phyloP scores from a whole-genome alignment of 35 echinoderm and acorn worm species.

The Eucidaris tribuloides region DNA sequence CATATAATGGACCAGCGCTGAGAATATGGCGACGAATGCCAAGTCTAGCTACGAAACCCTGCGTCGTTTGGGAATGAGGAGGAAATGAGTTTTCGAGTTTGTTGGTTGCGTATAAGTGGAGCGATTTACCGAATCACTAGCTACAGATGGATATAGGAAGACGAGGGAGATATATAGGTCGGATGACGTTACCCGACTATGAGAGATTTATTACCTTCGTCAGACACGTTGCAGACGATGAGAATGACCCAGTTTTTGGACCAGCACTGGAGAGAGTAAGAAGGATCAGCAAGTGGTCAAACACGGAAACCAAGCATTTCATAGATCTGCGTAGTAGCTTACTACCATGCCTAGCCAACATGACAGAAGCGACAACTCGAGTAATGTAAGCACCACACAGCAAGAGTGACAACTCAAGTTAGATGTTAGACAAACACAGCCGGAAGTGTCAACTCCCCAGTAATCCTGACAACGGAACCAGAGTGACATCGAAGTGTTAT shows the following conservation, averaged over 20 bases:
- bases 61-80: not conserved
- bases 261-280: not conserved
- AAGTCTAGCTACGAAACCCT: slow-evolving; percentile 41
- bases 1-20: not conserved
- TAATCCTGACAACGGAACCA: no score
- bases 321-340: no score
- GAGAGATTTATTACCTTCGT: not conserved
- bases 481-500: not conserved
- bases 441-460: no score
- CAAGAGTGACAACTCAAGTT: not conserved
- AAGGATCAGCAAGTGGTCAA: no score
- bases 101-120: not conserved
- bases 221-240: not conserved
- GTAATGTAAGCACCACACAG: no score
- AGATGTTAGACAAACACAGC: not conserved
- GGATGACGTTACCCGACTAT: no score
- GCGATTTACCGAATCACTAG: slow-evolving; percentile 3
- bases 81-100: slow-evolving; percentile 5
- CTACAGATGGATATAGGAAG: no score
- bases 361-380: not conserved
- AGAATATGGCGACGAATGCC: slow-evolving; percentile 32
- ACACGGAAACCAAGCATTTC: no score
- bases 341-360: no score
- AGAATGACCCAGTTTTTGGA: slow-evolving; percentile 39
- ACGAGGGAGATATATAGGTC: no score